phyloP scores from a whole-genome alignment of 2,113 vertebrate genomes.

The Lagenorhynchus albirostris region DNA sequence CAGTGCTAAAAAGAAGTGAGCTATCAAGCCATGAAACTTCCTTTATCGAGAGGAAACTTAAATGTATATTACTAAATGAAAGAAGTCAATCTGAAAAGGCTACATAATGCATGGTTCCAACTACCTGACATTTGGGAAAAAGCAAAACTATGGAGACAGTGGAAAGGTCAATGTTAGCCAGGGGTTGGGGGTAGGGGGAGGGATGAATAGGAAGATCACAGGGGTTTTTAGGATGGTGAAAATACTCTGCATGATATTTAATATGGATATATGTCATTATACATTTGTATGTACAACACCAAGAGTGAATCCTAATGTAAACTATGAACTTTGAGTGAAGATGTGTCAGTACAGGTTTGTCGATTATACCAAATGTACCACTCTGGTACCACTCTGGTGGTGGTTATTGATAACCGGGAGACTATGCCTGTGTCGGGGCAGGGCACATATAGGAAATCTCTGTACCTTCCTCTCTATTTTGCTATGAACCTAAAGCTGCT shows the following conservation, averaged over 20 bases:
- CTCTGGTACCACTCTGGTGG: neutral
- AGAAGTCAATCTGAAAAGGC: neutral
- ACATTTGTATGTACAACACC: neutral
- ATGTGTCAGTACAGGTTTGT: neutral
- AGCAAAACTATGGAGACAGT: neutral
- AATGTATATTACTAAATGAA: neutral
- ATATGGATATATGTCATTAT: neutral
- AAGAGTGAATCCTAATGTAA: neutral
- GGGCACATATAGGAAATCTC: neutral
- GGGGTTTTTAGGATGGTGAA: neutral
- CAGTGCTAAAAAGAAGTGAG: neutral
- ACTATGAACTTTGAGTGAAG: neutral
- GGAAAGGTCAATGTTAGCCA: neutral
- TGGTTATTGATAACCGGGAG: neutral
- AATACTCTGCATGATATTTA: neutral
- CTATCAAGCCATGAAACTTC: neutral
- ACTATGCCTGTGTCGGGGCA: neutral
- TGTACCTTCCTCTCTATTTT: neutral
- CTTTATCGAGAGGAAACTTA: neutral
- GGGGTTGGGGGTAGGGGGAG: too few species aligned
- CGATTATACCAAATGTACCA: neutral
- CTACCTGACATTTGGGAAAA: neutral
- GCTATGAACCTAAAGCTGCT: neutral
- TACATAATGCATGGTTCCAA: neutral
- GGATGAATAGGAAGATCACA: neutral